Conservation (phyloP, 1,140 invertebrate species). For the Lamellibrachia luymesi region DNA sequence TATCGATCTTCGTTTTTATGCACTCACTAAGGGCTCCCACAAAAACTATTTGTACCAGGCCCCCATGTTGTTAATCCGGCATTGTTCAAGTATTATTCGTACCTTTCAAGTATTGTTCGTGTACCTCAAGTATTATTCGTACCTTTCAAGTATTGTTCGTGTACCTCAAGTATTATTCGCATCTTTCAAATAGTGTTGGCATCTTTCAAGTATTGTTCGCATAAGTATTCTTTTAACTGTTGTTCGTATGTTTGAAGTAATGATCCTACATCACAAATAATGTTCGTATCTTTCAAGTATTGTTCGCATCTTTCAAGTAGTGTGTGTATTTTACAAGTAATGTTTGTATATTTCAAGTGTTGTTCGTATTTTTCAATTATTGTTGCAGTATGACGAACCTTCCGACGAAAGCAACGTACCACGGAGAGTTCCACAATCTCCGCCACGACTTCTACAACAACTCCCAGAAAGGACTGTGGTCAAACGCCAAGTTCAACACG, state of each 20-base stretch:
- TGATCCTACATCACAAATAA: no score
- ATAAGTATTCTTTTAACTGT: no score
- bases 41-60: no score
- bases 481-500: constrained; percentile 25
- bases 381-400: neutral
- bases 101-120: neutral
- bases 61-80: no score
- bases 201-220: neutral
- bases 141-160: neutral
- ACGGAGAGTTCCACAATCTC: constrained; percentile 23
- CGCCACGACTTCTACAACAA: constrained; percentile 15
- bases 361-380: no score
- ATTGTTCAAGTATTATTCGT: no score
- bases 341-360: no score
- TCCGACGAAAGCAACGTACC: neutral
- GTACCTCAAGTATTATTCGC: neutral
- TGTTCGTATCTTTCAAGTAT: neutral
- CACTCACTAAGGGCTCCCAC: no score
- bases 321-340: no score
- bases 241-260: no score
- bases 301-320: neutral
- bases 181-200: neutral
- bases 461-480: constrained; percentile 23
- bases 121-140: neutral
- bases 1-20: no score